These are phyloP conservation scores for Cladorhizidae sp. DNA, from an alignment of 37 sponge, comb jelly and placozoan species.

Conservation along the genomic window DNA sequence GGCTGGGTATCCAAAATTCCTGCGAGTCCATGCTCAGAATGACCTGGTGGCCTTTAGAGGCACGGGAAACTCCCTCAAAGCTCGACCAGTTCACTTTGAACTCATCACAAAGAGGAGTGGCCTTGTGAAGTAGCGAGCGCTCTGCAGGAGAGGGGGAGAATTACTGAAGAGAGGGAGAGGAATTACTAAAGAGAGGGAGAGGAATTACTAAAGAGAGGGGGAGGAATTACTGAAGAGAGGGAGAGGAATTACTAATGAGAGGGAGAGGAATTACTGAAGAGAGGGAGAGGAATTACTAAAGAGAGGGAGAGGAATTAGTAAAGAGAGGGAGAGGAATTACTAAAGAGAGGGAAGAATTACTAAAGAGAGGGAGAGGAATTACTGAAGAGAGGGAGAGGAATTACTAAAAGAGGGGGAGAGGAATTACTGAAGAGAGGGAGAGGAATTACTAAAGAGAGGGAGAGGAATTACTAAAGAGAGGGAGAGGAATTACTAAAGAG, in stretches of 20 bases:
- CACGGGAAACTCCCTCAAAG: background rate
- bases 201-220: background rate
- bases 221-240: too few relatives aligned
- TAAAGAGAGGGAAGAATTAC: background rate
- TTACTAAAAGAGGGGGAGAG: too few relatives aligned
- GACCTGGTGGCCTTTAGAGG: conserved; percentile 2
- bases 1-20: conserved; percentile 30
- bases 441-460: background rate
- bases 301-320: background rate
- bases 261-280: too few relatives aligned
- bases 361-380: background rate
- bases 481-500: background rate
- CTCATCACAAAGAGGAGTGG: conserved; percentile 10
- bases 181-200: background rate
- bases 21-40: conserved; percentile 17
- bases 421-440: background rate
- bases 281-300: background rate
- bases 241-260: background rate
- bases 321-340: background rate
- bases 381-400: background rate
- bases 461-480: too few relatives aligned
- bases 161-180: too few relatives aligned
- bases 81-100: conserved; percentile 18
- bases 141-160: conserved; percentile 16
- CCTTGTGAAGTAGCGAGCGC: conserved; percentile 1